Percentiles rank a stretch among this genome's conserved stretches.
phyloP scores from a whole-genome alignment of 2,113 vertebrate genomes.

The Ellobius talpinus region DNA sequence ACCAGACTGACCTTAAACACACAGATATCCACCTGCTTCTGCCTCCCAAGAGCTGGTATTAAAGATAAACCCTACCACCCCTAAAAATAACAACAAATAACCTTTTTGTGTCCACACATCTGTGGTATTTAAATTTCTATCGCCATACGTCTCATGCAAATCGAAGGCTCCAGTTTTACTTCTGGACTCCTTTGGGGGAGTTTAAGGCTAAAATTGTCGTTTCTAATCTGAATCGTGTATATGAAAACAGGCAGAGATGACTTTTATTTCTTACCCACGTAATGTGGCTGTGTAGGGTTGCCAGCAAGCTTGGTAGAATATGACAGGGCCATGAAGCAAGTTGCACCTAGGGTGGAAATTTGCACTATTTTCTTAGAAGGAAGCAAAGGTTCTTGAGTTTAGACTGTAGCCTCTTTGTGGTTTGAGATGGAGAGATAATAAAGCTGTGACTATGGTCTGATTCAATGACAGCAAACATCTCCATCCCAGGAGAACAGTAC shows the following conservation, averaged over 20 bases:
- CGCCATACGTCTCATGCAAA: not conserved
- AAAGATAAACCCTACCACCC: not conserved
- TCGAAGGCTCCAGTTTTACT: not conserved
- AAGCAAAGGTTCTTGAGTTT: slow-evolving; percentile 10
- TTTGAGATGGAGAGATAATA: not conserved
- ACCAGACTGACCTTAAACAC: not conserved
- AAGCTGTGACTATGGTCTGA: not conserved
- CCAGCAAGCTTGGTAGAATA: slow-evolving; percentile 25
- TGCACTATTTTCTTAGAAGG: not conserved
- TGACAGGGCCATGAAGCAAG: not conserved
- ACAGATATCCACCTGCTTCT: not conserved
- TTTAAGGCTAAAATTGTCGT: not conserved
- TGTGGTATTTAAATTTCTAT: not conserved
- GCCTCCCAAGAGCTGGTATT: not conserved
- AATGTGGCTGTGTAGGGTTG: slow-evolving; percentile 22
- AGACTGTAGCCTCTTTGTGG: not conserved
- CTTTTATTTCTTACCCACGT: slow-evolving; percentile 40
- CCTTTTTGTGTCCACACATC: not conserved
- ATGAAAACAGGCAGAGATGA: not conserved
- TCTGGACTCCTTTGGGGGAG: slow-evolving; percentile 33
- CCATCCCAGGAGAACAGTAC: not conserved
- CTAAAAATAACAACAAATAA: not conserved
- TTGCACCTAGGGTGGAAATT: no score
- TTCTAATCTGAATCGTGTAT: not conserved
- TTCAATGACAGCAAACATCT: not conserved